These are phyloP conservation scores for Phortica variegata DNA, from an alignment of 1,140 invertebrate species.

Conservation along the genomic window DNA sequence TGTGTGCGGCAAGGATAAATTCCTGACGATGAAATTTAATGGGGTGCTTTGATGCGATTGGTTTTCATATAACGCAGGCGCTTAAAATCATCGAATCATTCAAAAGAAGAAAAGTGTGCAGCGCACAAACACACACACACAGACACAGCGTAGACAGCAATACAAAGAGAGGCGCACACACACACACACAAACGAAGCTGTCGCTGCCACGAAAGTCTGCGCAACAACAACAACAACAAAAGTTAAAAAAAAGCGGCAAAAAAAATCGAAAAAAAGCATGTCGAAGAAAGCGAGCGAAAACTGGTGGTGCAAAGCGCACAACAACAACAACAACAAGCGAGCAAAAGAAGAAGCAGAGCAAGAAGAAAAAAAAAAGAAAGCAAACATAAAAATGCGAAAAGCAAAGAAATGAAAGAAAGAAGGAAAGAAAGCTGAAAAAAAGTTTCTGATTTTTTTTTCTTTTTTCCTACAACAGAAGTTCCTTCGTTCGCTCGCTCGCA, in stretches of 20 bases:
- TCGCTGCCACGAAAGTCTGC: slow-evolving; percentile 19
- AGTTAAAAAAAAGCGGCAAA: slow-evolving; percentile 8
- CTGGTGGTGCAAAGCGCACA: background rate
- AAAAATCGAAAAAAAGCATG: slow-evolving; percentile 7
- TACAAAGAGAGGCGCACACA: slow-evolving; percentile 7
- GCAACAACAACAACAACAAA: slow-evolving; percentile 5
- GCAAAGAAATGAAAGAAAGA: background rate
- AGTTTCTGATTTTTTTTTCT: too few species aligned
- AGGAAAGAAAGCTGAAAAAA: too few species aligned
- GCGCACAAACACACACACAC: slow-evolving; percentile 24
- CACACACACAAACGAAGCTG: slow-evolving; percentile 14
- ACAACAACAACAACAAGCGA: background rate
- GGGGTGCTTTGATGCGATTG: slow-evolving; percentile 58
- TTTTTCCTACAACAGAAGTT: too few species aligned
- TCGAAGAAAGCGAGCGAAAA: too few species aligned
- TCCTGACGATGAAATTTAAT: slow-evolving; percentile 58
- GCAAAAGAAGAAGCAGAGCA: slow-evolving; percentile 14
- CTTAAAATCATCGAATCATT: slow-evolving; percentile 59
- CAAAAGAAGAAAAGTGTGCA: slow-evolving; percentile 54
- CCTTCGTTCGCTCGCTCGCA: too few species aligned
- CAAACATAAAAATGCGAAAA: slow-evolving; percentile 3
- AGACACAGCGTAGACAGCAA: slow-evolving; percentile 12
- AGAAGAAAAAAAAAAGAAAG: slow-evolving; percentile 11
- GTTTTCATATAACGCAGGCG: slow-evolving; percentile 58
- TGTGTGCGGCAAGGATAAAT: slow-evolving; percentile 45